These are phyloP conservation scores for Neotoma lepida DNA, from an alignment of 2,113 vertebrate species.

Conservation along the genomic window DNA sequence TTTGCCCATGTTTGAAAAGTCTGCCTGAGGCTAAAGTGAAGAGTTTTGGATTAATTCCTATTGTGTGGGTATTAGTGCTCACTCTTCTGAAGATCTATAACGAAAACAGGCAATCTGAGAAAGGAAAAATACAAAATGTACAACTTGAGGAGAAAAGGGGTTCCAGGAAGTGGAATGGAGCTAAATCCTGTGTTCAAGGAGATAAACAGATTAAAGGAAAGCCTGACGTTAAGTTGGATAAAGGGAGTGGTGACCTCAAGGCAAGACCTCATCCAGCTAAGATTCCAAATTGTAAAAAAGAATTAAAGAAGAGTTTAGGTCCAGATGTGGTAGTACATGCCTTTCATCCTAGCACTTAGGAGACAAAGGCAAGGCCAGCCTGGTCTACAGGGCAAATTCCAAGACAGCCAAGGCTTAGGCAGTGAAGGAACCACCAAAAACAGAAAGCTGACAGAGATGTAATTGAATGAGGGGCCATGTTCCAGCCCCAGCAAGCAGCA, in stretches of 20 bases:
- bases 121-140: neutral
- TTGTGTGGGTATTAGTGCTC: neutral
- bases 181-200: neutral
- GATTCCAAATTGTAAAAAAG: neutral
- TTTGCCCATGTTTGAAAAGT: neutral
- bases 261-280: neutral
- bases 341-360: neutral
- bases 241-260: neutral
- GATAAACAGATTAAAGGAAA: neutral
- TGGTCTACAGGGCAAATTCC: neutral
- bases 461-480: neutral
- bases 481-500: neutral
- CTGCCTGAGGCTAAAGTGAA: neutral
- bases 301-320: neutral
- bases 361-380: neutral
- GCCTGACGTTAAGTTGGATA: neutral
- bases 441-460: neutral
- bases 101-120: neutral
- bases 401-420: neutral
- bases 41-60: neutral
- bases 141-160: neutral
- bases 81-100: neutral
- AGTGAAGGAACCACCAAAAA: neutral
- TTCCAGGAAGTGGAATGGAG: neutral
- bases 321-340: neutral